Conservation (phyloP, 2,113 vertebrate species). For the Paraplagusia blochii region DNA sequence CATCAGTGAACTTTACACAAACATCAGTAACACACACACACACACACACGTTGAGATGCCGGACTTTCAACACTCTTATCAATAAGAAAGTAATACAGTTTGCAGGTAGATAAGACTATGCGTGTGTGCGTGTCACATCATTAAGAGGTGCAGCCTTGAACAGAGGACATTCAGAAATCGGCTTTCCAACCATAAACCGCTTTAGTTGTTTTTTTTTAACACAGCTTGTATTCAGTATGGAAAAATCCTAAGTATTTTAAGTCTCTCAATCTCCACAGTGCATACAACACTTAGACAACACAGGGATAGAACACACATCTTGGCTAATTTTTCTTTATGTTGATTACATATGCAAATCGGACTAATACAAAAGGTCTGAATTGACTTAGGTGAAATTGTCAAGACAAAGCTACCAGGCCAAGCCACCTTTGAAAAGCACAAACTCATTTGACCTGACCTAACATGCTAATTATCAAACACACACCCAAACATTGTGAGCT, state of each 20-base stretch:
- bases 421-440: slow-evolving; percentile 62
- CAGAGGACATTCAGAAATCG: slow-evolving; percentile 68
- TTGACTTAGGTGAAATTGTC: slow-evolving; percentile 36
- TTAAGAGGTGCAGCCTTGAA: slow-evolving; percentile 44
- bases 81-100: slow-evolving; percentile 28
- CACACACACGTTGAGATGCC: slow-evolving; percentile 19
- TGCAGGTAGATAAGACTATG: slow-evolving; percentile 11
- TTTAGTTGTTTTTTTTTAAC: slow-evolving; percentile 67
- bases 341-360: slow-evolving; percentile 4
- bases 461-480: slow-evolving; percentile 30
- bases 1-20: slow-evolving; percentile 18
- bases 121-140: slow-evolving; percentile 31
- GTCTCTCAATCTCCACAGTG: slow-evolving; percentile 53
- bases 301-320: slow-evolving; percentile 24
- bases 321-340: slow-evolving; percentile 16
- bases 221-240: slow-evolving; percentile 53
- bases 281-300: slow-evolving; percentile 21
- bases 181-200: slow-evolving; percentile 68
- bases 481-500: slow-evolving; percentile 36
- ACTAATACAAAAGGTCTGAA: slow-evolving; percentile 30
- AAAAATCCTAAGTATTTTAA: slow-evolving; percentile 61
- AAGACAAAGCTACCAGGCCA: slow-evolving; percentile 49
- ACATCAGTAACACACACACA: slow-evolving; percentile 17
- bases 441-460: slow-evolving; percentile 59
- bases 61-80: slow-evolving; percentile 46